Evolutionary conservation across 2,797 vertebrate genomes (phyloP), one percentile per base, ranked within the genome.

Genomic region (Manis crassicaudata): DNA sequence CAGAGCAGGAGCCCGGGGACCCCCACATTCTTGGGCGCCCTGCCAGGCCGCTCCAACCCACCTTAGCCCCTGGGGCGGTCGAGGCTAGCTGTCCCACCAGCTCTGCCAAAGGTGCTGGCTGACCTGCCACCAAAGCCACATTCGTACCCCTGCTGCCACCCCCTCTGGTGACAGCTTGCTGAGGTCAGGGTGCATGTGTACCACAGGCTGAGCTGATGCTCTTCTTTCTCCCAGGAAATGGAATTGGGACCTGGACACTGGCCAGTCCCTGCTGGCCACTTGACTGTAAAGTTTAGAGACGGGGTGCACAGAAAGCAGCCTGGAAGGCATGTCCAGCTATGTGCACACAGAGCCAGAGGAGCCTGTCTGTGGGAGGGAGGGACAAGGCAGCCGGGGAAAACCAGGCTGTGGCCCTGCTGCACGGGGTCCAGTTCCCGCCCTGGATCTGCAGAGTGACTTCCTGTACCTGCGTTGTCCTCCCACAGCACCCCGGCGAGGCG

Each of bases 71-170:
- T 3, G 5, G 75, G 85, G 46, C 6, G 7, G 63, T 87, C 12
- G 27, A 27, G 86, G 92, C 92, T 92, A 89, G 70, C 89, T 75
- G 95, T 93, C 58, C 62, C 2, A 17, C 40, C 3, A 4, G 90
- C 73, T 89, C 84, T 14, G 87, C 79, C 27, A n/a, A 70, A 54
- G 67, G 65, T 23, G 52, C 29, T 46, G 29, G 93, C 54, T 2
- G 32, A 43, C 29, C 21, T 1, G 46, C 46, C 11, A 46, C 46
- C 46, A 46, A 46, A 46, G 46, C 46, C 46, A 46, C 32, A 2
- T 60, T 2, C 16, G 7, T 16, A 20, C 8, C 2, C 11, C 9
- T 10, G 7, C 63, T 29, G 60, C 52, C 14, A 23, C 18, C 80
- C 17, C 17, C 27, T 40, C 40, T 4, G 54, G 60, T 70, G 35